Evolutionary conservation across 2,113 vertebrate genomes (phyloP).

Genomic region (Bufo bufo): DNA sequence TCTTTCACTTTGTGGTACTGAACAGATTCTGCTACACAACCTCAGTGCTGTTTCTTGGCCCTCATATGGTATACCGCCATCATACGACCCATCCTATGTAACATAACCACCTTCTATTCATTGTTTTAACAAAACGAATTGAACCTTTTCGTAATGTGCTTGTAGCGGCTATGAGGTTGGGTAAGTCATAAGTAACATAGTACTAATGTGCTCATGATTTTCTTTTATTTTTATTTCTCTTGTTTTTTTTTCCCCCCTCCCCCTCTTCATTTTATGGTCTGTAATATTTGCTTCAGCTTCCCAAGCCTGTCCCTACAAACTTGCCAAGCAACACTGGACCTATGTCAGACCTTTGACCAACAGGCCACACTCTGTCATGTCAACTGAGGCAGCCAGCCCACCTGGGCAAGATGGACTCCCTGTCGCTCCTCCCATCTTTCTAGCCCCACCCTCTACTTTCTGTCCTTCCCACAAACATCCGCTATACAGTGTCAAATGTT

Average conservation of each 20-base stretch:
- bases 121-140: not conserved
- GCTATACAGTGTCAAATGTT: constrained; percentile 71
- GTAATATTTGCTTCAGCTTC: constrained; percentile 69
- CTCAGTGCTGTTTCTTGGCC: constrained; percentile 43
- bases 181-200: constrained; percentile 59
- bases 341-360: constrained; percentile 77
- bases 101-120: not conserved
- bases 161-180: constrained; percentile 57
- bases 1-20: constrained; percentile 42
- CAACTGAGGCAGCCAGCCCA: constrained; percentile 67
- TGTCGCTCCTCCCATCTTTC: constrained; percentile 68
- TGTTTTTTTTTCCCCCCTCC: constrained; percentile 42
- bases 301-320: constrained; percentile 67
- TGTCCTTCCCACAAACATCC: constrained; percentile 65
- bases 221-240: constrained; percentile 57
- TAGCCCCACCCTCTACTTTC: constrained; percentile 61
- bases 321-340: constrained; percentile 66
- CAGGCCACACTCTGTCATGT: constrained; percentile 74
- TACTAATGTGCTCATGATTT: constrained; percentile 62
- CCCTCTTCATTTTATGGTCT: constrained; percentile 58
- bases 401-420: constrained; percentile 69
- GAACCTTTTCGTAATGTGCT: constrained; percentile 27
- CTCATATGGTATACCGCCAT: not conserved
- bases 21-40: constrained; percentile 57
- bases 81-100: constrained; percentile 52